These are phyloP conservation scores for Myotis pilosus DNA, from an alignment of 2,797 vertebrate species.

Conservation along the genomic window DNA sequence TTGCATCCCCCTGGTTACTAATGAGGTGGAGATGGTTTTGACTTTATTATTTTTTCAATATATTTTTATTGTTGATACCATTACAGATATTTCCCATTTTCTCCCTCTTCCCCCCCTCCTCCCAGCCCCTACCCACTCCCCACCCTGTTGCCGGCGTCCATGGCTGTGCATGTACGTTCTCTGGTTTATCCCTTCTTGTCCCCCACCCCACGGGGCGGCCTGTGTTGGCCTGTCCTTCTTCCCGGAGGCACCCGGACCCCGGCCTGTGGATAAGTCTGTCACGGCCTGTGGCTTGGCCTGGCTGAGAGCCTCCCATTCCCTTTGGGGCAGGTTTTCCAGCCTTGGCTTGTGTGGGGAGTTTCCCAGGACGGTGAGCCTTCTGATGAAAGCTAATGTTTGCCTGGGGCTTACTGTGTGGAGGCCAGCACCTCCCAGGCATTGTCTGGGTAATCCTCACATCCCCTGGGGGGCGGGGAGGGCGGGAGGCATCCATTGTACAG, in stretches of 20 bases:
- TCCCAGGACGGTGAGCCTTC: background rate
- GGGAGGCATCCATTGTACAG: background rate
- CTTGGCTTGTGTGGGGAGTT: background rate
- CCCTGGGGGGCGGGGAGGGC: too few relatives aligned
- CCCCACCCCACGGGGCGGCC: background rate
- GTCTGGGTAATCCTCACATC: background rate
- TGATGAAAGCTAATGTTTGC: background rate
- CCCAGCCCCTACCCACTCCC: too few relatives aligned
- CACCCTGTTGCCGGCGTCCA: too few relatives aligned
- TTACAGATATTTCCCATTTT: too few relatives aligned
- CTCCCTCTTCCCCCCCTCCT: too few relatives aligned
- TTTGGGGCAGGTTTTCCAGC: background rate
- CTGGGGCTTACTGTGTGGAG: background rate
- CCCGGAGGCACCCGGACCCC: background rate
- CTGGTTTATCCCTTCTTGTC: too few relatives aligned
- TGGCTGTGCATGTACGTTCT: too few relatives aligned
- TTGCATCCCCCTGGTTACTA: background rate
- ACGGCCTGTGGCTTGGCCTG: background rate
- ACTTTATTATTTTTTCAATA: too few relatives aligned
- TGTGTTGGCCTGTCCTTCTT: background rate
- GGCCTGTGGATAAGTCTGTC: background rate
- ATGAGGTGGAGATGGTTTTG: background rate
- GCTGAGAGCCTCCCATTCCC: background rate
- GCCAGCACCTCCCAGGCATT: background rate
- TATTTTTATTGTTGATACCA: too few relatives aligned